Percentiles rank a stretch among this genome's conserved stretches.
Evolutionary conservation across 2,888 invertebrate genomes (phyloP).

Genomic region (Limnephilus lunatus): DNA sequence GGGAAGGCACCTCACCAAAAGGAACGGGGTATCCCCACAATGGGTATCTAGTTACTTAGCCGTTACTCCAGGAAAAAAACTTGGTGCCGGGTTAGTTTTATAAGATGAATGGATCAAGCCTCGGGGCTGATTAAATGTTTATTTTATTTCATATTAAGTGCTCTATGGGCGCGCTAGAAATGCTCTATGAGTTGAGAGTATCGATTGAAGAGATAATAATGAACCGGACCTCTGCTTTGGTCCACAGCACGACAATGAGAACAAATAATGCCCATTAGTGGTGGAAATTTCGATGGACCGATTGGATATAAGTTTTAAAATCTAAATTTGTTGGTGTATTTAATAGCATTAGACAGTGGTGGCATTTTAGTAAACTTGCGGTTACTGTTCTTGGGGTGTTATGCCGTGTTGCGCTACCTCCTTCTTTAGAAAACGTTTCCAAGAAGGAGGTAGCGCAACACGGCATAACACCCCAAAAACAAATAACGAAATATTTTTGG

Average conservation of each 20-base stretch:
- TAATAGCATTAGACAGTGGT: conserved; percentile 3
- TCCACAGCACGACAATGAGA: conserved; percentile 43
- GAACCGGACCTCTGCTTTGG: conserved; percentile 49
- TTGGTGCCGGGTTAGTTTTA: conserved; percentile 4
- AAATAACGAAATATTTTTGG: too few species aligned
- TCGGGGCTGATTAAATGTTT: conserved; percentile 53
- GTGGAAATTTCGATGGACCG: background rate
- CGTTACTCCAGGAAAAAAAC: background rate
- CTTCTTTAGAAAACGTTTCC: too few species aligned
- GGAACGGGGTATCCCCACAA: background rate
- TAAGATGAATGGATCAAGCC: conserved; percentile 27
- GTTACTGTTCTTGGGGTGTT: too few species aligned
- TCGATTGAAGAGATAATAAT: conserved; percentile 51
- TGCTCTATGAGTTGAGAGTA: conserved; percentile 31
- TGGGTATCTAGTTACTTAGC: background rate
- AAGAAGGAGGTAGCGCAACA: too few species aligned
- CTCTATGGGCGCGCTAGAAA: conserved; percentile 45
- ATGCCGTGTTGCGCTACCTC: too few species aligned
- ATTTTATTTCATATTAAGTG: conserved; percentile 54
- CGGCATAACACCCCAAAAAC: too few species aligned
- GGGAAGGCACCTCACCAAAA: conserved; percentile 53
- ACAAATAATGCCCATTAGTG: conserved; percentile 42
- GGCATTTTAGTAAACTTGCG: background rate
- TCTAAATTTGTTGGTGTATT: conserved; percentile 23
- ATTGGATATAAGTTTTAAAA: background rate